Base-by-base conservation (phyloP, 2,888 invertebrate species). In the Scaptomyza caliginosa region DNA sequence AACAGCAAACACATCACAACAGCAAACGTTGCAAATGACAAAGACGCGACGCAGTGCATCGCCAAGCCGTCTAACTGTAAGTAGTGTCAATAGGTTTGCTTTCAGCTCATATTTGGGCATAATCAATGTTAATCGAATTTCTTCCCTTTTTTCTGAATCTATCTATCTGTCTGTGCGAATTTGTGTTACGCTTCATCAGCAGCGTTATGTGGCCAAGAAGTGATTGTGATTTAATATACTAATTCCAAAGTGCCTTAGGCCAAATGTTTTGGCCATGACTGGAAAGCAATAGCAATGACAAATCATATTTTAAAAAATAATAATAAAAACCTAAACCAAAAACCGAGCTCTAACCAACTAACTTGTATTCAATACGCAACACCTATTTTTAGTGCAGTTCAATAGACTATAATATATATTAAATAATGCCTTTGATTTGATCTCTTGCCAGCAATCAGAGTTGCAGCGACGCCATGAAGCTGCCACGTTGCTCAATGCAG, bases 401-500 rank as follows among this genome's bases (percentile, higher is more conserved):
- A n/a, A 38, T n/a, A 21, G 11, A n/a, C n/a, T 39, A 7, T 17
- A 17, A 24, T 23, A 0, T 26, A 3, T 32, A 32, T 32, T 30
- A 4, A 30, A 13, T n/a, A n/a, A 13, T 32, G 2, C 5, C 13
- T 26, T 43, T 11, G 11, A 40, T 63, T 24, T 67, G 42, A 50
- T 24, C 24, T 8, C n/a, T n/a, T n/a, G n/a, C n/a, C n/a, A n/a
- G n/a, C 69, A 46, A 10, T 24, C 28, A 6, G 51, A 55, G 28
- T 6, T 48, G 11, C 43, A 52, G 17, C 51, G 54, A 2, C 73
- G 65, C 8, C 28, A 45, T 4, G 55, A 63, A 77, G 96, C 96
- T 3, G 95, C 95, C 13, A 93, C 93, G 21, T 92, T 92, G 70
- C 94, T 96, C 62, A 94, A 94, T 73, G 95, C 96, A 7, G 92